Evolutionary conservation across 35 echinoderm and acorn worm genomes (phyloP), one percentile per base, ranked within the genome.

Genomic region (Apostichopus californicus): DNA sequence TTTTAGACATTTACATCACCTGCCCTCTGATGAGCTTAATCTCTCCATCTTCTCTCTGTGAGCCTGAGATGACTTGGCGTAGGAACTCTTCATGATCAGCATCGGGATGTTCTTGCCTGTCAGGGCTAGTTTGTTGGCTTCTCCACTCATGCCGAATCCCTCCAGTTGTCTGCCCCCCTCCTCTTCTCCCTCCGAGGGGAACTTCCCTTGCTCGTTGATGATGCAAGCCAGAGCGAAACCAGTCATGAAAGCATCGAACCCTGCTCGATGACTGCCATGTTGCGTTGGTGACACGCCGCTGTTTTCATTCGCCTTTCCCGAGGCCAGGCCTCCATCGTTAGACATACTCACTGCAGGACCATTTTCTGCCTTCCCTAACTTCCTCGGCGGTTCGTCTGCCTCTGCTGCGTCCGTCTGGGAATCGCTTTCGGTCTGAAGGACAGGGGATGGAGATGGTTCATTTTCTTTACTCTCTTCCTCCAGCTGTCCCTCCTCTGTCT

Each of bases 191-290:
- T 90, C 72, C 6, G 58, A 53, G 56, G 90, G 83, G 13, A 80
- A 78, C 17, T 61, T 54, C 34, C 70, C 79, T 66, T 68, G 26
- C 83, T 90, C 58, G 26, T 63, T 91, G 26, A 96, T 77, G 56
- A 99, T 90, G 4, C 87, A 87, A 70, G 97, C 97, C 77, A 95
- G 66, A 54, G 95, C 63, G 91, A 95, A 99, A 1, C 95, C 97
- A 3, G 97, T 99, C 97, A 99, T 99, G 56, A 99, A 99, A n/a
- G 97, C 97, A 90, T 99, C 97, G 92, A 96, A 99, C 1, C 97
- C 97, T 4, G 97, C 97, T 23, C 97, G 84, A 68, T 99, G 97
- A 58, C 92, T 92, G 1, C 96, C 94, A 8, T 83, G 81, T 90
- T 97, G 77, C 70, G 81, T 64, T 13, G 90, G 78, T 63, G 66